These are phyloP conservation scores for Pseudocheirus occidentalis DNA, from an alignment of 2,797 vertebrate genomes.

Conservation along the genomic window DNA sequence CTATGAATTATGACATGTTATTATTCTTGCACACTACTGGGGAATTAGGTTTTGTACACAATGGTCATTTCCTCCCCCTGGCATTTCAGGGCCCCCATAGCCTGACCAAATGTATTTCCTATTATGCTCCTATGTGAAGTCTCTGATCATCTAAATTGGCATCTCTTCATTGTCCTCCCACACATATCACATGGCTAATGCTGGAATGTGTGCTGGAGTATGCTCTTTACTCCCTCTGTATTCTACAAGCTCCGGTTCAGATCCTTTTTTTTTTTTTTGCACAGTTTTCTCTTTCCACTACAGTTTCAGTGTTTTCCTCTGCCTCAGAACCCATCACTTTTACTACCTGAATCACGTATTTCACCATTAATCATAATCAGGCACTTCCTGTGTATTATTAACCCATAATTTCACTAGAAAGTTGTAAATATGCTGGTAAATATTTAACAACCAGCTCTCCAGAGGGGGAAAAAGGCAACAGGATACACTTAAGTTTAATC, in stretches of 20 bases:
- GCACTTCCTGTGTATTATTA: neutral
- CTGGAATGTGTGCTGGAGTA: neutral
- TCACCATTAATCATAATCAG: neutral
- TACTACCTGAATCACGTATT: neutral
- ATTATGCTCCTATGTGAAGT: neutral
- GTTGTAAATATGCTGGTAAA: neutral
- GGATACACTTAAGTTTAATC: neutral
- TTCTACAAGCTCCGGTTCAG: neutral
- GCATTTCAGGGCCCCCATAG: neutral
- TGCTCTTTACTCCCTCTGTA: neutral
- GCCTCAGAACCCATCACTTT: neutral
- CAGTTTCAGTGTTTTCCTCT: neutral
- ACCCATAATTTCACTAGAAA: neutral
- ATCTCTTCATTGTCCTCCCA: neutral
- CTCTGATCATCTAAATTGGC: neutral
- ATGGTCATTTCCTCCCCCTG: neutral
- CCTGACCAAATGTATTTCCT: neutral
- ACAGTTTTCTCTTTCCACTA: neutral
- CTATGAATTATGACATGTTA: neutral
- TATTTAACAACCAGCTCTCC: neutral
- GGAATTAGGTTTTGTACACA: neutral
- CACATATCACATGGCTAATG: neutral
- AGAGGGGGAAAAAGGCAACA: neutral
- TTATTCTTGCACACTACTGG: neutral
- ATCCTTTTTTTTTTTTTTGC: neutral